Evolutionary conservation across 2,113 vertebrate genomes (phyloP).

Genomic region (Phylloscopus trochilus): DNA sequence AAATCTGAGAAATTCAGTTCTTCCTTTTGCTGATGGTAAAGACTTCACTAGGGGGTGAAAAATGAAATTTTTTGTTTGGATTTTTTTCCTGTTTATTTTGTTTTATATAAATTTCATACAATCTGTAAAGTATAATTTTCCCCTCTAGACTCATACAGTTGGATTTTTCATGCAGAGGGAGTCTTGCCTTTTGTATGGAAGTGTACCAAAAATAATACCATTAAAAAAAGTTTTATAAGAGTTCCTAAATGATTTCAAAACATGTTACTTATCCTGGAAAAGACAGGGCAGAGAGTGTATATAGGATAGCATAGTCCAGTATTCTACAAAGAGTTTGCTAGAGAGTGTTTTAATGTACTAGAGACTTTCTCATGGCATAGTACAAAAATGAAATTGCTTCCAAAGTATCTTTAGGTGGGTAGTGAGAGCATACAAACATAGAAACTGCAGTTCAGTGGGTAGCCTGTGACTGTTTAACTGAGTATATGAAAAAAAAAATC

Average conservation of each 20-base stretch:
- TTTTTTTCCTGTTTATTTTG: neutral
- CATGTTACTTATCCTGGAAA: neutral
- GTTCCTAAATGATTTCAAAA: constrained; percentile 37
- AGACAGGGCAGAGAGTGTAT: neutral
- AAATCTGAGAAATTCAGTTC: neutral
- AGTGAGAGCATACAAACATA: neutral
- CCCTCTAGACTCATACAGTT: constrained; percentile 26
- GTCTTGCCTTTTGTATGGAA: constrained; percentile 12
- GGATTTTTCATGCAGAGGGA: neutral
- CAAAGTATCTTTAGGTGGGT: neutral
- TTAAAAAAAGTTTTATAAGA: constrained; percentile 35
- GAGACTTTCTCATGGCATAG: neutral
- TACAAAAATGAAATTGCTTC: neutral
- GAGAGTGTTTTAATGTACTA: neutral
- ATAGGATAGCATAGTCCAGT: neutral
- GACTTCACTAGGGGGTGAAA: neutral
- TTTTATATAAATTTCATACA: neutral
- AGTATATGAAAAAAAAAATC: neutral
- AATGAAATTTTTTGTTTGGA: neutral
- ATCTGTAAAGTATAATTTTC: neutral
- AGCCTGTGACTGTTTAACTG: neutral
- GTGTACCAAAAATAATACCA: constrained; percentile 24
- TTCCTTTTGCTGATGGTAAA: neutral
- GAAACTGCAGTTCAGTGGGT: neutral
- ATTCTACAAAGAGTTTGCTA: neutral